Evolutionary conservation across 2,888 invertebrate genomes (phyloP).

Genomic region (Orthosia cruda): DNA sequence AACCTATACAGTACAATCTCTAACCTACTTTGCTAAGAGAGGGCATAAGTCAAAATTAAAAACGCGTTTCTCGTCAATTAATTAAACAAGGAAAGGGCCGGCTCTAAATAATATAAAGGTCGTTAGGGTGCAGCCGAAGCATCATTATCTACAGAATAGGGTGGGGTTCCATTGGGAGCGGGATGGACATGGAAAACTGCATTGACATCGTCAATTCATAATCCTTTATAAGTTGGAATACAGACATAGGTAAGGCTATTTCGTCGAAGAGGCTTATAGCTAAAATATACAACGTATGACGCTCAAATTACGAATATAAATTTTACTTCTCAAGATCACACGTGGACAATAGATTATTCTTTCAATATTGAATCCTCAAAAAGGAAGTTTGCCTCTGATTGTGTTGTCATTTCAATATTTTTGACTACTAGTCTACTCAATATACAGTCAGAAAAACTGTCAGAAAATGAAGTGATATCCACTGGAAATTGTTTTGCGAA

Average conservation of each 20-base stretch:
- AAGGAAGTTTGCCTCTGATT: background rate
- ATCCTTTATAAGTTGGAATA: too few species aligned
- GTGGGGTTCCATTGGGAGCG: conserved; percentile 70
- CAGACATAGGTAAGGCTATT: too few species aligned
- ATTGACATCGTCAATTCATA: too few species aligned
- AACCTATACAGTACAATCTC: conserved; percentile 47
- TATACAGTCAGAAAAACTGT: too few species aligned
- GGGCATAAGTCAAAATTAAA: conserved; percentile 81
- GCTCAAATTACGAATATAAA: background rate
- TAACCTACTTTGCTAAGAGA: conserved; percentile 64
- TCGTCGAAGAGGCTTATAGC: background rate
- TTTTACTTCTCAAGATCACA: background rate
- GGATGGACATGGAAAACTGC: background rate
- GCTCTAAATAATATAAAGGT: conserved; percentile 89
- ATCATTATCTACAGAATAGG: conserved; percentile 85
- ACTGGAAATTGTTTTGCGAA: background rate
- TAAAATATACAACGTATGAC: background rate
- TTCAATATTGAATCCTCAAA: background rate
- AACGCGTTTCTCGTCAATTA: conserved; percentile 87
- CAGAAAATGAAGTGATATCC: background rate
- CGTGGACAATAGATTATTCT: background rate
- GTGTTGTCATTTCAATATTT: background rate
- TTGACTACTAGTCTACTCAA: too few species aligned
- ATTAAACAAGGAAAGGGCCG: conserved; percentile 89
- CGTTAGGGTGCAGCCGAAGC: conserved; percentile 88